Evolutionary conservation across 2,113 vertebrate species (phyloP).

Genomic region (Ctenodactylus gundi): DNA sequence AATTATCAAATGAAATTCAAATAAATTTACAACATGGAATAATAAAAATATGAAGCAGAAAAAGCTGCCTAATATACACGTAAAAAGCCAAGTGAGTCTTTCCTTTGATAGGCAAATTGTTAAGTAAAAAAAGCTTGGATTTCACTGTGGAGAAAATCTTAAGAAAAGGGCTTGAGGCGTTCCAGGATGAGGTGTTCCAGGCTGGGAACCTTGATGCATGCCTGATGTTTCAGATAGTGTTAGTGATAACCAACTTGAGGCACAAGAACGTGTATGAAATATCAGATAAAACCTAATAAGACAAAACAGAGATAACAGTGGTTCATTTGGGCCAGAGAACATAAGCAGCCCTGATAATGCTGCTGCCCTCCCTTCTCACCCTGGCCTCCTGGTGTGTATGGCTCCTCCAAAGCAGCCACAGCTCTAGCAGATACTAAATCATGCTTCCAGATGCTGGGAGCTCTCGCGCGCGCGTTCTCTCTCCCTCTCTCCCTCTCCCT

Average conservation of each 20-base stretch:
- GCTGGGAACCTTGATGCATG: background rate
- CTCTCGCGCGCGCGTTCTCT: background rate
- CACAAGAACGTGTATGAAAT: background rate
- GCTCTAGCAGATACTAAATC: no score
- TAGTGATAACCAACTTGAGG: background rate
- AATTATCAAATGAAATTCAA: constrained; percentile 29
- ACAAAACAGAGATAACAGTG: background rate
- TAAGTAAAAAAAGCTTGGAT: background rate
- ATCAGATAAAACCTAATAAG: background rate
- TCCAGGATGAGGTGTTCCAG: background rate
- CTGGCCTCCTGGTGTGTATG: background rate
- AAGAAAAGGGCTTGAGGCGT: background rate
- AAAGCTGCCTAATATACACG: constrained; percentile 17
- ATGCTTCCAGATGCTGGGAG: background rate
- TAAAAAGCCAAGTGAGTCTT: background rate
- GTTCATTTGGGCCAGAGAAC: background rate
- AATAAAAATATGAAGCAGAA: constrained; percentile 28
- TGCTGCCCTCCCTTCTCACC: background rate
- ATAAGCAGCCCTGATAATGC: background rate
- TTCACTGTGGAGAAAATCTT: background rate
- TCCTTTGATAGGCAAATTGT: background rate
- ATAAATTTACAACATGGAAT: constrained; percentile 12
- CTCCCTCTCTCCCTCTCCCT: background rate
- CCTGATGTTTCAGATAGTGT: background rate
- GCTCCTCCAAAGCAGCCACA: background rate